These are phyloP conservation scores for Enteromius trimaculatus DNA, from an alignment of 2,797 vertebrate species.

Conservation along the genomic window DNA sequence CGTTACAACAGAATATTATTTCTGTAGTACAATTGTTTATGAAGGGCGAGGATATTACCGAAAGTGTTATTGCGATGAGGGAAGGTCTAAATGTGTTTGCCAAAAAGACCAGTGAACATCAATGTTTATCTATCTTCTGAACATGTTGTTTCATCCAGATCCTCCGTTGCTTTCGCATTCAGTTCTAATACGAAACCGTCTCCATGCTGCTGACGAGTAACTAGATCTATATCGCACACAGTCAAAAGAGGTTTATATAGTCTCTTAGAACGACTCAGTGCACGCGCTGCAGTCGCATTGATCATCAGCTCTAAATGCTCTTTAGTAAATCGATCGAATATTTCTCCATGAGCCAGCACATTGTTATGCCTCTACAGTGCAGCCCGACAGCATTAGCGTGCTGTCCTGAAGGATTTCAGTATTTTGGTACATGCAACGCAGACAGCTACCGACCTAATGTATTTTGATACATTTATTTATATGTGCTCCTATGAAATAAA, in stretches of 20 bases:
- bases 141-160: slow-evolving; percentile 12
- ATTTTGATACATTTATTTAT: slow-evolving; percentile 60
- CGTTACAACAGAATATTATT: not conserved
- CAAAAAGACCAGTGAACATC: slow-evolving; percentile 26
- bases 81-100: slow-evolving; percentile 26
- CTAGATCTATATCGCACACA: not conserved
- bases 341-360: slow-evolving; percentile 23
- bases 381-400: slow-evolving; percentile 9
- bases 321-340: slow-evolving; percentile 43
- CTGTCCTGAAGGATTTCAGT: slow-evolving; percentile 42
- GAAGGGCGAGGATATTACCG: too few relatives aligned
- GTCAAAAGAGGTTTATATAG: slow-evolving; percentile 27
- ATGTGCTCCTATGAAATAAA: slow-evolving; percentile 58
- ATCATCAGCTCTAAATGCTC: slow-evolving; percentile 37
- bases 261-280: not conserved
- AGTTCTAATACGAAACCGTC: not conserved
- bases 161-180: not conserved
- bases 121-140: not conserved
- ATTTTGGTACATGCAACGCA: slow-evolving; percentile 38
- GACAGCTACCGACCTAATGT: slow-evolving; percentile 25
- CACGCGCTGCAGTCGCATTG: slow-evolving; percentile 7
- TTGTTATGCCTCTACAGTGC: slow-evolving; percentile 29
- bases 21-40: too few relatives aligned
- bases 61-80: not conserved
- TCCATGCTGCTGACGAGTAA: not conserved